Base-by-base conservation (phyloP, 2,888 invertebrate species). In the Smittia aterrima region DNA sequence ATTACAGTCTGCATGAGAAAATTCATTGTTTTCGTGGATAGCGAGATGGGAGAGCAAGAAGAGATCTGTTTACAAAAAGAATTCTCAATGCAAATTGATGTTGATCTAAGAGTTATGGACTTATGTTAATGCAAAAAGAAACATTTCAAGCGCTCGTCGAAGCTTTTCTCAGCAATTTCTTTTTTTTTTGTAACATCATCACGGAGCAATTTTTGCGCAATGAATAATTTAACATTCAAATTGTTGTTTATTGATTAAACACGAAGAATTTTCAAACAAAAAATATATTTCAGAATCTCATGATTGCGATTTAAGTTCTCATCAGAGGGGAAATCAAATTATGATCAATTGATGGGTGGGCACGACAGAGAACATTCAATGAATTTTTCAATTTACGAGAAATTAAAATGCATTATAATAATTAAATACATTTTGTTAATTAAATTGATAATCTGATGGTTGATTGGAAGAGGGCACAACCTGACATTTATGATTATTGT, bases 91-190 rank as follows among this genome's bases (percentile, higher is more conserved):
- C 70, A 70, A 54, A 70, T 70, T 54, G 20, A 70, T 70, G 47
- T 54, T 70, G 70, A 70, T 70, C 25, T 32, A 70, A 54, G 53
- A 70, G 32, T 70, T 70, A 70, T 54, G 20, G 53, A 54, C 53
- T 54, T 70, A 70, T 70, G 54, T 64, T 64, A 64, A 64, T 64
- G 24, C 22, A n/a, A 22, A 1, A 22, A 24, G 27, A 64, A 64
- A 27, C 27, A n/a, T 25, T 22, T 18, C 9, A 4, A 64, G 13
- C 27, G 18, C 20, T 24, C 64, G 25, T 64, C n/a, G 18, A 20
- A 16, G 7, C 24, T 58, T 58, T 22, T 58, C 24, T 58, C 58
- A 22, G 25, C 20, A 27, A 16, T 20, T 64, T 64, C 7, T 64
- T 58, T 22, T 58, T 18, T 22, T 22, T n/a, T 47, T 13, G 47